A percentile compares a stretch with the other conserved stretches of the same genome.
These are phyloP conservation scores for Geopemphigus sp. DNA, from an alignment of 1,140 invertebrate species.

Conservation along the genomic window DNA sequence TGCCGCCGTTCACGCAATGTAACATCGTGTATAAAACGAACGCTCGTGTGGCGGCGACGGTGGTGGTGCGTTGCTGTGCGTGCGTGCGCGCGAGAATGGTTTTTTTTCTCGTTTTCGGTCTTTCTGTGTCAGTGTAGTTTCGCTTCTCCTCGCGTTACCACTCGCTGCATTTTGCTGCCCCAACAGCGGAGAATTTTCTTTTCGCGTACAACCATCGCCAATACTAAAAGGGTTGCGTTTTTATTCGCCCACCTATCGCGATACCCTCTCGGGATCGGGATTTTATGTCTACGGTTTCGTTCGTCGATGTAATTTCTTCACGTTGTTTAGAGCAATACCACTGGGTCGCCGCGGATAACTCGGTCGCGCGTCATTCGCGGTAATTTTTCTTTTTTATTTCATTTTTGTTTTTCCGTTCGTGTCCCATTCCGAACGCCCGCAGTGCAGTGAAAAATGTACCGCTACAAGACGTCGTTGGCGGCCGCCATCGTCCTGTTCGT, in stretches of 20 bases:
- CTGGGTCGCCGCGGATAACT: not conserved
- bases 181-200: not conserved
- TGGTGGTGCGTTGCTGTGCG: not conserved
- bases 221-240: too few species aligned
- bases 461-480: not conserved
- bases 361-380: not conserved
- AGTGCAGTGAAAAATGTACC: constrained; percentile 4
- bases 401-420: not conserved
- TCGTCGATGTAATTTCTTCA: not conserved
- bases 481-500: not conserved
- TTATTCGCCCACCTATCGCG: not conserved
- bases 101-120: constrained; percentile 1
- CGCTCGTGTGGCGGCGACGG: not conserved
- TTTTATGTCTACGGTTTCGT: not conserved
- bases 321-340: not conserved
- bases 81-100: constrained; percentile 3
- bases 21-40: not conserved
- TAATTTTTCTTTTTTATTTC: too few species aligned
- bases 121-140: constrained; percentile 45
- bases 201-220: constrained; percentile 6
- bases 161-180: not conserved
- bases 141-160: not conserved
- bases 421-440: not conserved
- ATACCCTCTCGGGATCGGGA: constrained; percentile 15
- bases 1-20: not conserved